Conservation (phyloP, 2,797 vertebrate genomes). For the Oryzias sinensis region DNA sequence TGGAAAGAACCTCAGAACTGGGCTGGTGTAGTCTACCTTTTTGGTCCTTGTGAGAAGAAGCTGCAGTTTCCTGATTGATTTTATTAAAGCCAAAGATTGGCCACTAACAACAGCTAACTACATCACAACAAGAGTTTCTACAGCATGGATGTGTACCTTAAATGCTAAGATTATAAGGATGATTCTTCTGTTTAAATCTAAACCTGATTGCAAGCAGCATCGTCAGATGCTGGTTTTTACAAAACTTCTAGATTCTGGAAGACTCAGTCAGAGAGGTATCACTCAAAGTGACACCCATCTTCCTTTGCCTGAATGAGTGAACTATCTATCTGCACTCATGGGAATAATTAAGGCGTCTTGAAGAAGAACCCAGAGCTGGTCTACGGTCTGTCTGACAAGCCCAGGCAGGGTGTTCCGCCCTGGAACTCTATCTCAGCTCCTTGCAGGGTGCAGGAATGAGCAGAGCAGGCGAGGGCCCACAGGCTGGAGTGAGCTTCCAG, state of each 20-base stretch:
- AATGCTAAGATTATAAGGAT: too few species aligned
- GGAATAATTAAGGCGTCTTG: conserved; percentile 57
- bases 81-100: too few species aligned
- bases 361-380: conserved; percentile 30
- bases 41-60: too few species aligned
- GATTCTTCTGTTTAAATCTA: too few species aligned
- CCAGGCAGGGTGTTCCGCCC: conserved; percentile 55
- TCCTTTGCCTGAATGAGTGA: conserved; percentile 35
- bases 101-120: too few species aligned
- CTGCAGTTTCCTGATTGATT: too few species aligned
- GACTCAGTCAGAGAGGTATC: conserved; percentile 32
- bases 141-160: too few species aligned
- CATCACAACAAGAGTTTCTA: too few species aligned
- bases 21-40: too few species aligned
- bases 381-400: conserved; percentile 54
- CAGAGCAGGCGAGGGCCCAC: conserved; percentile 59
- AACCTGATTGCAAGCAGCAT: too few species aligned
- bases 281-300: conserved; percentile 20
- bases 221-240: too few species aligned
- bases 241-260: conserved; percentile 23
- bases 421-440: conserved; percentile 63
- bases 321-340: conserved; percentile 40
- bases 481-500: conserved; percentile 67
- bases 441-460: conserved; percentile 31
- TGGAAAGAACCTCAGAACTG: too few species aligned